Evolutionary conservation across 2,797 vertebrate species (phyloP), one percentile per base, ranked within the genome.

Genomic region (Mormyrus hasselquistii): DNA sequence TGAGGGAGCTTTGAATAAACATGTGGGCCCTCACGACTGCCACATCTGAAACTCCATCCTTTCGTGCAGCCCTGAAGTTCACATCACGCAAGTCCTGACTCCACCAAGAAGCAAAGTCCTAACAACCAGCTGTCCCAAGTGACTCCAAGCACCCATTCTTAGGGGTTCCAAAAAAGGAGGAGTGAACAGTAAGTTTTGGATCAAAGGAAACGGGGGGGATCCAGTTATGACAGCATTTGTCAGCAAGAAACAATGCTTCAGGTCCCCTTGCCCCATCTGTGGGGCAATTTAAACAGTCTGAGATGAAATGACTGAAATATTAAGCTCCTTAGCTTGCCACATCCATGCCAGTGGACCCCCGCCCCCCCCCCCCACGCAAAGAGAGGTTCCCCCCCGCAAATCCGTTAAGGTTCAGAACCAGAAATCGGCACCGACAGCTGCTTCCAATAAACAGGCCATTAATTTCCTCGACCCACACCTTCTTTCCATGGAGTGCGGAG

Each of bases 381-480:
- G 90, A 92, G 79, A 85, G 92, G 89, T 90, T 90, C 83, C 87
- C 92, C 89, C 92, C 91, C 91, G 90, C 90, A 88, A 89, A 89
- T 91, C 69, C 90, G 93, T 93, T 94, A 94, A 93, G 92, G 91
- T 91, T 94, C 93, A 92, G 95, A 95, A 93, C 91, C 94, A 93
- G 93, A 90, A 94, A 93, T 91, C 95, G 91, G 91, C 94, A 93
- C 90, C 91, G 91, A 94, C 94, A 96, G 96, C 94, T 96, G 94
- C 92, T 95, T 95, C 92, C 93, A 94, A 95, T 96, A 94, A 93
- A 92, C 90, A 91, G 90, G 93, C 90, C 38, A 16, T 92, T 94
- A 94, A 93, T 91, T 90, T 92, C 92, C 89, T 90, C 88, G 87
- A 89, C 93, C 87, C 90, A 95, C 90, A 93, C 93, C 92, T 91